Evolutionary conservation across 2,888 invertebrate species (phyloP).

Genomic region (Apotomis capreana): DNA sequence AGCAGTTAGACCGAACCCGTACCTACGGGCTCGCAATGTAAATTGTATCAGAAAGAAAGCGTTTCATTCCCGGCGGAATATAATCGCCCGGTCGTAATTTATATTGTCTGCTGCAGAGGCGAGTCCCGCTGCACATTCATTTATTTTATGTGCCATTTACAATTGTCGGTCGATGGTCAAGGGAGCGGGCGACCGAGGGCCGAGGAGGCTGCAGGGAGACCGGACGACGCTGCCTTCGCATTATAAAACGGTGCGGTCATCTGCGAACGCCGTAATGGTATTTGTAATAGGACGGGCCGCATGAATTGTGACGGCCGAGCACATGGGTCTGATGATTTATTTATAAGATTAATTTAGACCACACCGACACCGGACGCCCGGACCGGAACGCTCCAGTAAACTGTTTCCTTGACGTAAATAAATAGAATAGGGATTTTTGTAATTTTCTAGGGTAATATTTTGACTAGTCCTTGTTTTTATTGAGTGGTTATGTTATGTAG

Average conservation of each 20-base stretch:
- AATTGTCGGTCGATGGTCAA: conserved; percentile 85
- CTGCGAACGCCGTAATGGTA: conserved; percentile 81
- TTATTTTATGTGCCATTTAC: conserved; percentile 85
- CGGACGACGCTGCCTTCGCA: conserved; percentile 77
- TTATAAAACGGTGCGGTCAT: conserved; percentile 84
- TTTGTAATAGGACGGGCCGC: conserved; percentile 78
- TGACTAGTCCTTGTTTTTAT: background rate
- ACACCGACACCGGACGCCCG: conserved; percentile 49
- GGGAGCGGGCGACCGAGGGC: conserved; percentile 70
- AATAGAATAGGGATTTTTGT: conserved; percentile 34
- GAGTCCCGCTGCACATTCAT: conserved; percentile 84
- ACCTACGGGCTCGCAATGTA: conserved; percentile 34
- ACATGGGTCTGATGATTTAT: conserved; percentile 75
- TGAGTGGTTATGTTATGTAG: no score
- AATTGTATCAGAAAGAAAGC: conserved; percentile 79
- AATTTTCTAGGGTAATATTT: background rate
- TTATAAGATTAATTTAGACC: conserved; percentile 69
- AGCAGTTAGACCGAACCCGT: background rate
- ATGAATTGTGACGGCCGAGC: conserved; percentile 71
- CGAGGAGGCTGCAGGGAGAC: conserved; percentile 58
- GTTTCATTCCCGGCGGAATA: conserved; percentile 83
- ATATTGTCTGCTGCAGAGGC: conserved; percentile 85
- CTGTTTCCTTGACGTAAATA: conserved; percentile 41
- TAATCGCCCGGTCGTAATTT: conserved; percentile 84
- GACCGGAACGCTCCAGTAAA: conserved; percentile 43